Conservation (phyloP, 2,888 invertebrate genomes). For the Orchestes rusci region DNA sequence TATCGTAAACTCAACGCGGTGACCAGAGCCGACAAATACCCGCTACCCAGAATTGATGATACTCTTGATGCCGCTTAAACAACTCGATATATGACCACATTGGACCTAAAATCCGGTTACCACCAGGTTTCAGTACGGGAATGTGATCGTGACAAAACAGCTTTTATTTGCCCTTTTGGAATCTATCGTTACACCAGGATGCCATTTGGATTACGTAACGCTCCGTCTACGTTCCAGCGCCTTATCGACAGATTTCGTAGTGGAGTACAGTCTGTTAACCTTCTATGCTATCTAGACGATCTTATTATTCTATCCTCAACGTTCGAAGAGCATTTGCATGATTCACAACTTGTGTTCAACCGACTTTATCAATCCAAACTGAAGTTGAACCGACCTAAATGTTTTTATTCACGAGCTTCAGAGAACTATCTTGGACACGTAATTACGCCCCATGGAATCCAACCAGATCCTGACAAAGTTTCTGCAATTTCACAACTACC, state of each 20-base stretch:
- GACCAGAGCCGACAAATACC: too few species aligned
- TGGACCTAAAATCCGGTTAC: slow-evolving; percentile 3
- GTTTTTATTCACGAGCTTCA: too few species aligned
- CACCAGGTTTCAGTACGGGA: background rate
- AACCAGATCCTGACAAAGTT: too few species aligned
- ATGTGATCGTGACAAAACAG: slow-evolving; percentile 2
- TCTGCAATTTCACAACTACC: too few species aligned
- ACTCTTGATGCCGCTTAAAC: slow-evolving; percentile 14
- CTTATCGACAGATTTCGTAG: slow-evolving; percentile 23
- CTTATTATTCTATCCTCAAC: slow-evolving; percentile 11
- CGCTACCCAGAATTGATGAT: slow-evolving; percentile 20
- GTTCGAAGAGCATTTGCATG: slow-evolving; percentile 29
- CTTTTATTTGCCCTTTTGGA: too few species aligned
- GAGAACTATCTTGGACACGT: too few species aligned
- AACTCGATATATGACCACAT: slow-evolving; percentile 5
- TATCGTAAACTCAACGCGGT: slow-evolving; percentile 14
- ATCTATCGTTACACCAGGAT: too few species aligned
- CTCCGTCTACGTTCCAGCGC: slow-evolving; percentile 25
- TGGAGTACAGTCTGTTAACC: slow-evolving; percentile 12
- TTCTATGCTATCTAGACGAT: slow-evolving; percentile 23
- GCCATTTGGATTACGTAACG: slow-evolving; percentile 25
- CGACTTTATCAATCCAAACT: too few species aligned
- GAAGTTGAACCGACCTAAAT: too few species aligned
- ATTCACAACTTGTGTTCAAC: too few species aligned
- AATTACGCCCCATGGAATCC: too few species aligned